Conservation (phyloP, 2,888 invertebrate species). For the Diplolepis rosae region DNA sequence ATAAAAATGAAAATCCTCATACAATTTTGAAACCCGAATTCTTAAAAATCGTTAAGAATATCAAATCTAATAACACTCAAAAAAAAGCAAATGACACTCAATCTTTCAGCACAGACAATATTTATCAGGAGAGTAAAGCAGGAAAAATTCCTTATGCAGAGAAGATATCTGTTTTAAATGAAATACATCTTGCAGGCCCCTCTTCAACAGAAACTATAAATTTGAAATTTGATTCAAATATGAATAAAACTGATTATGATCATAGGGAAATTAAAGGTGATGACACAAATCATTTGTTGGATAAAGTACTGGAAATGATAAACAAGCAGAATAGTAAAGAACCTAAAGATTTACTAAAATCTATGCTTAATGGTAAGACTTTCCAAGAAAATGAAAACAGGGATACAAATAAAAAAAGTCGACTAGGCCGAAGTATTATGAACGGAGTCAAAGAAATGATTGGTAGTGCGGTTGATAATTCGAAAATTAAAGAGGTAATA, state of each 20-base stretch:
- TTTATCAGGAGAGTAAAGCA: not conserved
- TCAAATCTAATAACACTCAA: not conserved
- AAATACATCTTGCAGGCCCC: not conserved
- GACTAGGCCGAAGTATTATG: not conserved
- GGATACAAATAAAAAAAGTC: not conserved
- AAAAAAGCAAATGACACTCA: not conserved
- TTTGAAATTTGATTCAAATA: not conserved
- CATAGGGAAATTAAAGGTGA: not conserved
- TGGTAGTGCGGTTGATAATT: no score
- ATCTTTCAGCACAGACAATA: not conserved
- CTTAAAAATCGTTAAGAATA: not conserved
- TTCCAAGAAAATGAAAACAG: not conserved
- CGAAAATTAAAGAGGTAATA: not conserved
- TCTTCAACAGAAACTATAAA: not conserved
- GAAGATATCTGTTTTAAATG: not conserved
- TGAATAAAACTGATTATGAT: not conserved
- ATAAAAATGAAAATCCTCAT: not conserved
- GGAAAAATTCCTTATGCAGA: not conserved
- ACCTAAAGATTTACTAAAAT: not conserved
- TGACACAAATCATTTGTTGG: constrained; percentile 39
- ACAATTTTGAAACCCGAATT: not conserved
- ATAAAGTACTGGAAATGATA: constrained; percentile 45
- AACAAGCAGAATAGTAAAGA: not conserved
- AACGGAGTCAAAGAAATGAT: not conserved
- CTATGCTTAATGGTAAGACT: no score